Conservation (phyloP, 1,140 invertebrate genomes). For the Scylla paramamosain region DNA sequence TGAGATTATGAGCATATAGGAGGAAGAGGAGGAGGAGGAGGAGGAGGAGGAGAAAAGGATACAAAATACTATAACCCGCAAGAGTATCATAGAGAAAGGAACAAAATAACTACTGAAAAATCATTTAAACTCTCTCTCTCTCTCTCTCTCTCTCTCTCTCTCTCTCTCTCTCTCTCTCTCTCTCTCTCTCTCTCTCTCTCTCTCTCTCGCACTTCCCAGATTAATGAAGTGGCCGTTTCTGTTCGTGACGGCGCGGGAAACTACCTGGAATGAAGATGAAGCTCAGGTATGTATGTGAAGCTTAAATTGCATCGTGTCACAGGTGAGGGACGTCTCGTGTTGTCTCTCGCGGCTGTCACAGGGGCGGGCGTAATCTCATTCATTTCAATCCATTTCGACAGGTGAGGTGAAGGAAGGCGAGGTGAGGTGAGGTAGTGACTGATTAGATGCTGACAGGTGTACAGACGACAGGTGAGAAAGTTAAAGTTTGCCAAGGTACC, state of each 20-base stretch:
- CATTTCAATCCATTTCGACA: neutral
- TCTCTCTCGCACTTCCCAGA: neutral
- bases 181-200: constrained; percentile 24
- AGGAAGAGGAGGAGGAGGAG: neutral
- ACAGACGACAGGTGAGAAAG: neutral
- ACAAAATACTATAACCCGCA: neutral
- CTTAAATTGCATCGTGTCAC: neutral
- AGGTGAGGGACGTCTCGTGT: neutral
- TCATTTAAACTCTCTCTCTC: constrained; percentile 2
- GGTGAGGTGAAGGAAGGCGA: neutral
- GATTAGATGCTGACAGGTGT: neutral
- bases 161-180: constrained; percentile 9
- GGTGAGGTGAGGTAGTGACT: neutral
- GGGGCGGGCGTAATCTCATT: neutral
- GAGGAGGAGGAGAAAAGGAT: neutral
- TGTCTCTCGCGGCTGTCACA: neutral
- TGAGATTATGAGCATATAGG: neutral
- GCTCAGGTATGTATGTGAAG: neutral
- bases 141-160: constrained; percentile 34
- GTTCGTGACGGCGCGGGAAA: no score
- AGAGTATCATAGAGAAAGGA: neutral
- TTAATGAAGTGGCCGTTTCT: no score
- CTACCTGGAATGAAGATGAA: no score
- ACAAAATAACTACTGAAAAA: neutral
- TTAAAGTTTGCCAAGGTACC: no score